phyloP scores from a whole-genome alignment of 2,113 vertebrate genomes.

The Catharus minimus region DNA sequence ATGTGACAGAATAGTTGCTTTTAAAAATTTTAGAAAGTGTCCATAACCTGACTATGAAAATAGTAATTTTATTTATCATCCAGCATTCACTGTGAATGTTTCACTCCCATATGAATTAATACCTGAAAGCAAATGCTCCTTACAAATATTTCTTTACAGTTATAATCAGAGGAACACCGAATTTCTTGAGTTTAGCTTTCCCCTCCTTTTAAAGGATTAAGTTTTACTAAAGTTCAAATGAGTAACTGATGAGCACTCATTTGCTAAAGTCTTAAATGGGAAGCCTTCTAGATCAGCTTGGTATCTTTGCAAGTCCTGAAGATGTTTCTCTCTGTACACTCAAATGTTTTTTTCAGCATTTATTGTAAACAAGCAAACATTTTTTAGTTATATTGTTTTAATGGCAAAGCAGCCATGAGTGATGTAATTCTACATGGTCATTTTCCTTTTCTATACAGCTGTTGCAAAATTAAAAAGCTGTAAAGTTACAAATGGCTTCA shows the following conservation, averaged over 20 bases:
- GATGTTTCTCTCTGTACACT: background rate
- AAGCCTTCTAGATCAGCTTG: background rate
- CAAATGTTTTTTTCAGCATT: background rate
- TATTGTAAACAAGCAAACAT: background rate
- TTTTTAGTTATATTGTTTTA: constrained; percentile 32
- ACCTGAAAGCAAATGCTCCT: background rate
- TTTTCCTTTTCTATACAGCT: constrained; percentile 39
- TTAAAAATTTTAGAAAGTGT: background rate
- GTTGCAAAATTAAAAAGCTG: constrained; percentile 61
- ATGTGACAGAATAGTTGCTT: background rate
- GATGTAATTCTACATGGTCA: constrained; percentile 25
- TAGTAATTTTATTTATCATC: background rate
- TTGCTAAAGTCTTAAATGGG: background rate
- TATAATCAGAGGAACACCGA: background rate
- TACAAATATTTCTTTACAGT: background rate
- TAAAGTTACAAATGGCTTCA: constrained; percentile 46
- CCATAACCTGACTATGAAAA: background rate
- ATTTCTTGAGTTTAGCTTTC: background rate
- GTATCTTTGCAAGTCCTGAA: background rate
- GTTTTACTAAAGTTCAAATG: background rate
- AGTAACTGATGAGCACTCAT: background rate
- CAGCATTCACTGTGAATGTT: background rate
- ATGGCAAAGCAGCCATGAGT: constrained; percentile 21
- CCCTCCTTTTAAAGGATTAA: background rate
- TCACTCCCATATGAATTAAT: background rate